Conservation (phyloP, 2,888 invertebrate species). For the Catocala nupta region DNA sequence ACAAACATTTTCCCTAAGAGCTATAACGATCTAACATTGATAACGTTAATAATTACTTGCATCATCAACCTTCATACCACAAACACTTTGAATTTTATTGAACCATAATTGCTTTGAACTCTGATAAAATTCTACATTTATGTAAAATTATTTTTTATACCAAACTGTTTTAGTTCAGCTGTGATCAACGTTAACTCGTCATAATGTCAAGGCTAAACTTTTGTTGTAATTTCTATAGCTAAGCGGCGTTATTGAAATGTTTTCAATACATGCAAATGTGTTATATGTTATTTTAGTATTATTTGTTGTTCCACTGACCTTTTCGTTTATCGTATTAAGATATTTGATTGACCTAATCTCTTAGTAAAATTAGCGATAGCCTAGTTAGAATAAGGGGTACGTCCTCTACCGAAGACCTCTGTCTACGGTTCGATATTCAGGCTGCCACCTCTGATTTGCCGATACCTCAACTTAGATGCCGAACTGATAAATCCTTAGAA, state of each 20-base stretch:
- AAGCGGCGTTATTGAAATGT: background rate
- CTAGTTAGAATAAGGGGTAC: no score
- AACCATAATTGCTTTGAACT: background rate
- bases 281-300: background rate
- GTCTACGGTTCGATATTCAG: no score
- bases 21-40: no score
- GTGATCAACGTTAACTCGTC: background rate
- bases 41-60: no score
- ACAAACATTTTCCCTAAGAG: background rate
- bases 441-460: no score
- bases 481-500: no score
- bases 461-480: no score
- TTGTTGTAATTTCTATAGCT: slow-evolving; percentile 10
- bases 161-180: background rate
- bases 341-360: no score
- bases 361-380: no score
- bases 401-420: no score
- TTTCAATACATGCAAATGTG: background rate
- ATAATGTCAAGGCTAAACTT: slow-evolving; percentile 13
- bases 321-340: background rate
- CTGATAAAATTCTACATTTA: background rate
- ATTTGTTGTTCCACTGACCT: background rate
- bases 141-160: background rate
- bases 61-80: background rate
- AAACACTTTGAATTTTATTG: background rate